Evolutionary conservation across 2,888 invertebrate species (phyloP).

Genomic region (Mystacides longicornis): DNA sequence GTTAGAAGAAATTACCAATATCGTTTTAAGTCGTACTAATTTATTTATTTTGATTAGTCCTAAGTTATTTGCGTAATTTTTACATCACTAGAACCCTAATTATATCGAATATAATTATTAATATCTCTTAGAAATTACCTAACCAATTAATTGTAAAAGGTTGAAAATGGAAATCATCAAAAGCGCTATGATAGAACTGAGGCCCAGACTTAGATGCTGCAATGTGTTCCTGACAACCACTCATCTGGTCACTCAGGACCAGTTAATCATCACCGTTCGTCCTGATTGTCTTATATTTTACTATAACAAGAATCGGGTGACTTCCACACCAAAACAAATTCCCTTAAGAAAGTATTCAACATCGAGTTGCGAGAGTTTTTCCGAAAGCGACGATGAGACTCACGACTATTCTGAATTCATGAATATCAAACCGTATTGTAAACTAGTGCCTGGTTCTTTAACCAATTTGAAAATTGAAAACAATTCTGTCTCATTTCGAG

Average conservation of each 20-base stretch:
- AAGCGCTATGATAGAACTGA: slow-evolving; percentile 51
- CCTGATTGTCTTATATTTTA: slow-evolving; percentile 40
- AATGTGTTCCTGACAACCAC: slow-evolving; percentile 49
- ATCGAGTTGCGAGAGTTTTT: slow-evolving; percentile 42
- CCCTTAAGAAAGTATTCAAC: slow-evolving; percentile 14
- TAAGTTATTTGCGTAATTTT: background rate
- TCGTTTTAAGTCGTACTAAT: too few relatives aligned
- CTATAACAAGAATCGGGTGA: slow-evolving; percentile 16
- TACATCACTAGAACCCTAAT: too few relatives aligned
- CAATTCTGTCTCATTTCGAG: slow-evolving; percentile 43
- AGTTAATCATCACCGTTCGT: slow-evolving; percentile 44
- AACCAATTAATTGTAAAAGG: too few relatives aligned
- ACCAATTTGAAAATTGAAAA: slow-evolving; percentile 45
- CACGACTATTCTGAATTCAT: slow-evolving; percentile 35
- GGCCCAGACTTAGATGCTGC: slow-evolving; percentile 52
- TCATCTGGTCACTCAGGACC: slow-evolving; percentile 40
- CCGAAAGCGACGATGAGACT: slow-evolving; percentile 42
- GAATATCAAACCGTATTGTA: slow-evolving; percentile 40
- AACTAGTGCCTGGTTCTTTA: slow-evolving; percentile 46
- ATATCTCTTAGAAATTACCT: too few relatives aligned
- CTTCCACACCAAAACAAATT: slow-evolving; percentile 22
- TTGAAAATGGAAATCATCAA: slow-evolving; percentile 33
- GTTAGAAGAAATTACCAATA: background rate
- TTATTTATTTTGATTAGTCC: background rate
- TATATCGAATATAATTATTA: too few relatives aligned